Evolutionary conservation across 2,888 invertebrate genomes (phyloP).

Genomic region (Plagodis dolabraria): DNA sequence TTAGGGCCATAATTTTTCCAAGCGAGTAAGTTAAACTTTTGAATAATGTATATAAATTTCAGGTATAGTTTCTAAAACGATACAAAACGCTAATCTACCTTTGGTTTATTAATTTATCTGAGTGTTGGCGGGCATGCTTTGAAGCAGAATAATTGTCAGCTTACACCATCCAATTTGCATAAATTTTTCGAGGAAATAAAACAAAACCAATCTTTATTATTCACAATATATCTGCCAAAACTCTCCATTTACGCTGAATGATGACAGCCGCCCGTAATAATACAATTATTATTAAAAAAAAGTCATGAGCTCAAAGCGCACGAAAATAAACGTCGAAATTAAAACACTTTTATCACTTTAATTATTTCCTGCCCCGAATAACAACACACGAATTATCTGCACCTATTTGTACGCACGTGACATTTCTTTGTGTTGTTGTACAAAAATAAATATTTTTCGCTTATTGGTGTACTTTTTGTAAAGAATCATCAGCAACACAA

Average conservation of each 20-base stretch:
- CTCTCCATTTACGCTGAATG: constrained; percentile 8
- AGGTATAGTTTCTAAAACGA: too few species aligned
- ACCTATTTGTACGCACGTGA: constrained; percentile 24
- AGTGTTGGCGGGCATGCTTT: too few species aligned
- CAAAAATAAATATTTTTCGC: constrained; percentile 26
- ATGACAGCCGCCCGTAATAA: constrained; percentile 18
- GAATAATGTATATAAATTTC: too few species aligned
- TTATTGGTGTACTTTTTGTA: constrained; percentile 12
- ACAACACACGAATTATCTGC: constrained; percentile 28
- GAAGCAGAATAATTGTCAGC: too few species aligned
- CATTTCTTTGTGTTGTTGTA: constrained; percentile 31
- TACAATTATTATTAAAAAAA: constrained; percentile 28
- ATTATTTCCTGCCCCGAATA: constrained; percentile 46
- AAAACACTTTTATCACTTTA: constrained; percentile 33
- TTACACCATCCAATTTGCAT: too few species aligned
- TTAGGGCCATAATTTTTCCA: not conserved
- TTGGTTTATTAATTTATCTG: too few species aligned
- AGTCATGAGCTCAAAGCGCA: constrained; percentile 31
- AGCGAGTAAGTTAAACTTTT: not conserved
- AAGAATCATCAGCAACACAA: not conserved
- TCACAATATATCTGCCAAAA: constrained; percentile 7
- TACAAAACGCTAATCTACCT: too few species aligned
- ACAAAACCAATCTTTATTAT: not conserved
- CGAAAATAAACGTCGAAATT: constrained; percentile 30
- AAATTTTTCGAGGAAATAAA: not conserved